phyloP scores from a whole-genome alignment of 1,140 invertebrate genomes.

The Nixonia krombeini region DNA sequence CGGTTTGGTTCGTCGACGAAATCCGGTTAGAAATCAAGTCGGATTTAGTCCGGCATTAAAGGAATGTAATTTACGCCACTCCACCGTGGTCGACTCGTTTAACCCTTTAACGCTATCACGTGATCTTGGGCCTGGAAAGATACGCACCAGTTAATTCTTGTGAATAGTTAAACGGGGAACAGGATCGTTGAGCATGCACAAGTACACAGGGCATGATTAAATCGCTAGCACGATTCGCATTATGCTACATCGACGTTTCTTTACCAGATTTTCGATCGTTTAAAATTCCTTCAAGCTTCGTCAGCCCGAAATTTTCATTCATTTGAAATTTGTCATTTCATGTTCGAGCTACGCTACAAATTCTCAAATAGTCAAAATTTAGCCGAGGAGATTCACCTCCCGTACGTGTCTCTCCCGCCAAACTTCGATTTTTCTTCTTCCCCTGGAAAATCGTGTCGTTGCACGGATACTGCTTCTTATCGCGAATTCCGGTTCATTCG shows the following conservation, averaged over 20 bases:
- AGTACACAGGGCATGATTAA: slow-evolving; percentile 21
- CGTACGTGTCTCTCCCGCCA: neutral
- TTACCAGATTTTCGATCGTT: too few relatives aligned
- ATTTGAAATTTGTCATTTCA: too few relatives aligned
- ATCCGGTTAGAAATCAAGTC: slow-evolving; percentile 24
- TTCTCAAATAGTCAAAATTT: too few relatives aligned
- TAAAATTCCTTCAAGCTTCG: too few relatives aligned
- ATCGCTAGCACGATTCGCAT: slow-evolving; percentile 14
- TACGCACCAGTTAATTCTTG: slow-evolving; percentile 45
- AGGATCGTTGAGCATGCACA: slow-evolving; percentile 25
- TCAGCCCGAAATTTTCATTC: too few relatives aligned
- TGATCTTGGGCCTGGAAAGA: slow-evolving; percentile 36
- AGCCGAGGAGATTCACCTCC: too few relatives aligned
- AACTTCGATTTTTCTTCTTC: slow-evolving; percentile 3
- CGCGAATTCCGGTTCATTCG: slow-evolving; percentile 67
- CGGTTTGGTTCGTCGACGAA: slow-evolving; percentile 28
- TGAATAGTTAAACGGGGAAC: slow-evolving; percentile 39
- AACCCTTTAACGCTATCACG: slow-evolving; percentile 44
- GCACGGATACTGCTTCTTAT: slow-evolving; percentile 60
- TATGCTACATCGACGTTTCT: too few relatives aligned
- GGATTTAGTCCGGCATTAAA: slow-evolving; percentile 40
- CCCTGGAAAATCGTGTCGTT: slow-evolving; percentile 19
- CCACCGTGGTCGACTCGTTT: slow-evolving; percentile 41
- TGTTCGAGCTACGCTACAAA: too few relatives aligned
- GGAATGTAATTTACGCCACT: slow-evolving; percentile 43